phyloP scores from a whole-genome alignment of 2,888 invertebrate genomes.

The Mellilla xanthometata region DNA sequence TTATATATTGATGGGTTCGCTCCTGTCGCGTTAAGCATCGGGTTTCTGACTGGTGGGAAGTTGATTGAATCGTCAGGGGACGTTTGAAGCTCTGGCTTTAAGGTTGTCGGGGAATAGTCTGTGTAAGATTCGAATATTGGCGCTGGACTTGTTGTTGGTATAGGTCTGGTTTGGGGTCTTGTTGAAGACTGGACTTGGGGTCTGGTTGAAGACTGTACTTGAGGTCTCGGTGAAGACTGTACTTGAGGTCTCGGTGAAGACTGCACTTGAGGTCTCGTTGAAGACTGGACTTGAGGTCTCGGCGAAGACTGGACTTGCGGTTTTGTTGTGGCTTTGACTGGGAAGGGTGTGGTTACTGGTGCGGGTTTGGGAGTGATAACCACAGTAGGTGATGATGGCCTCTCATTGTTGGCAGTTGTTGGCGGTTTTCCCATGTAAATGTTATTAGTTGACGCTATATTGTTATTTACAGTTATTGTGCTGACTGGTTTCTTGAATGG shows the following conservation, averaged over 20 bases:
- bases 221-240: too few relatives aligned
- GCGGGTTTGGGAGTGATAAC: conserved; percentile 88
- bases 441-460: conserved; percentile 82
- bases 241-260: too few relatives aligned
- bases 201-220: too few relatives aligned
- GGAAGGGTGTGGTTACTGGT: conserved; percentile 61
- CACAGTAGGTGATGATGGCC: conserved; percentile 83
- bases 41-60: conserved; percentile 93
- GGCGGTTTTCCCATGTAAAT: conserved; percentile 70
- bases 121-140: conserved; percentile 53
- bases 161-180: conserved; percentile 42
- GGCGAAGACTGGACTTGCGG: too few relatives aligned
- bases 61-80: conserved; percentile 88
- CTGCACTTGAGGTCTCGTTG: conserved; percentile 29
- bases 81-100: conserved; percentile 83
- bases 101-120: conserved; percentile 61
- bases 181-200: too few relatives aligned
- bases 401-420: conserved; percentile 55
- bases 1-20: conserved; percentile 74
- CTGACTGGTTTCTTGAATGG: conserved; percentile 75
- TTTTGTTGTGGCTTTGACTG: conserved; percentile 47
- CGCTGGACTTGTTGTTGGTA: conserved; percentile 35
- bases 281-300: too few relatives aligned
- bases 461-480: conserved; percentile 84
- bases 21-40: conserved; percentile 88